Evolutionary conservation across 2,888 invertebrate genomes (phyloP).

Genomic region (Ypsolopha sequella): DNA sequence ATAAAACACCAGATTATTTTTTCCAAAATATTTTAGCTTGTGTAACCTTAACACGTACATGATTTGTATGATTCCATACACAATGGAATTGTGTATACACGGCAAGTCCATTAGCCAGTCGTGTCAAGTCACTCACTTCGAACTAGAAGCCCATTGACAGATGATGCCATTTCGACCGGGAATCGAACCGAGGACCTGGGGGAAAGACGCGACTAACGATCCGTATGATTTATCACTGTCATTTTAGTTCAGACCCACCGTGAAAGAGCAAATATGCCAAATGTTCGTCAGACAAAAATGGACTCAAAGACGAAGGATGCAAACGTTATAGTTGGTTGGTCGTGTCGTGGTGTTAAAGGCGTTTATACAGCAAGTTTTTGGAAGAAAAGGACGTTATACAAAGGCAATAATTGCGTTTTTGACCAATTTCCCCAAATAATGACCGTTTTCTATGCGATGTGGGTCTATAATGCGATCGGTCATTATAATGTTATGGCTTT

Average conservation of each 20-base stretch:
- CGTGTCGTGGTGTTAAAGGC: slow-evolving; percentile 12
- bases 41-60: not conserved
- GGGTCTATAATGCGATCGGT: not conserved
- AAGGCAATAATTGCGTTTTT: slow-evolving; percentile 47
- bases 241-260: slow-evolving; percentile 21
- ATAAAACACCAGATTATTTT: not conserved
- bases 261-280: slow-evolving; percentile 3
- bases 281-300: slow-evolving; percentile 7
- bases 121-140: slow-evolving; percentile 53
- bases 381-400: slow-evolving; percentile 31
- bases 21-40: too few species aligned
- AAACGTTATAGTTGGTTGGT: not conserved
- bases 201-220: slow-evolving; percentile 60
- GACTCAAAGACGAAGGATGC: slow-evolving; percentile 8
- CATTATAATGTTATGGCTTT: slow-evolving; percentile 2
- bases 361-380: slow-evolving; percentile 5
- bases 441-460: slow-evolving; percentile 16
- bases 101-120: slow-evolving; percentile 63
- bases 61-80: slow-evolving; percentile 9
- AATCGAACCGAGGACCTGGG: slow-evolving; percentile 60
- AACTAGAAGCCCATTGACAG: slow-evolving; percentile 49
- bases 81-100: slow-evolving; percentile 29
- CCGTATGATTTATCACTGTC: slow-evolving; percentile 70
- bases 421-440: slow-evolving; percentile 35
- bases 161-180: slow-evolving; percentile 67